These are phyloP conservation scores for Oegoconia quadripuncta DNA, from an alignment of 2,888 invertebrate genomes.

Conservation along the genomic window DNA sequence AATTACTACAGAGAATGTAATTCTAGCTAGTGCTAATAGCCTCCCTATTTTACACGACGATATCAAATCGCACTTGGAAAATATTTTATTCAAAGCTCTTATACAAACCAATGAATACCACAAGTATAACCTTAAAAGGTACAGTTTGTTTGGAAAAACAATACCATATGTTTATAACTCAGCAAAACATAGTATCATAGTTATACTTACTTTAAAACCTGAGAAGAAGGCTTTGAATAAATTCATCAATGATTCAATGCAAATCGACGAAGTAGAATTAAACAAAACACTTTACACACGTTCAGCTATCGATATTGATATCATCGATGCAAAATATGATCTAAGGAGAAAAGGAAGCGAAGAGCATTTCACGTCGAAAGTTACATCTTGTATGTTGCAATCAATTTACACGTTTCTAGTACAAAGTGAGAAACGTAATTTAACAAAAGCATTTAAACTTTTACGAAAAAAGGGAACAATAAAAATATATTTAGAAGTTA, in stretches of 20 bases:
- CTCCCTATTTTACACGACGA: slow-evolving; percentile 7
- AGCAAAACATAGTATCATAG: slow-evolving; percentile 37
- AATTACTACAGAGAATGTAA: slow-evolving; percentile 14
- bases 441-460: slow-evolving; percentile 46
- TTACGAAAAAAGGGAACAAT: slow-evolving; percentile 41
- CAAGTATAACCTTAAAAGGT: slow-evolving; percentile 46
- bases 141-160: slow-evolving; percentile 38
- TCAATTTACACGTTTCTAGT: slow-evolving; percentile 50
- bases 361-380: slow-evolving; percentile 14
- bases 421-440: slow-evolving; percentile 40
- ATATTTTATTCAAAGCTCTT: slow-evolving; percentile 44
- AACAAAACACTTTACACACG: slow-evolving; percentile 32
- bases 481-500: slow-evolving; percentile 54
- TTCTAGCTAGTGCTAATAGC: slow-evolving; percentile 14
- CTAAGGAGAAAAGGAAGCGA: slow-evolving; percentile 23
- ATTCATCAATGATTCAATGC: not conserved
- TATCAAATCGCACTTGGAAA: slow-evolving; percentile 24
- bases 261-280: slow-evolving; percentile 27
- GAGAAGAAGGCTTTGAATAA: slow-evolving; percentile 14
- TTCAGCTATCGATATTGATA: slow-evolving; percentile 48
- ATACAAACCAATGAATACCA: slow-evolving; percentile 41
- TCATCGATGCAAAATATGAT: slow-evolving; percentile 43
- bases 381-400: slow-evolving; percentile 41
- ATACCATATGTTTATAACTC: slow-evolving; percentile 17
- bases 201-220: slow-evolving; percentile 51